Base-by-base conservation (phyloP, 2,797 vertebrate species). In the Psittacula derbiana region DNA sequence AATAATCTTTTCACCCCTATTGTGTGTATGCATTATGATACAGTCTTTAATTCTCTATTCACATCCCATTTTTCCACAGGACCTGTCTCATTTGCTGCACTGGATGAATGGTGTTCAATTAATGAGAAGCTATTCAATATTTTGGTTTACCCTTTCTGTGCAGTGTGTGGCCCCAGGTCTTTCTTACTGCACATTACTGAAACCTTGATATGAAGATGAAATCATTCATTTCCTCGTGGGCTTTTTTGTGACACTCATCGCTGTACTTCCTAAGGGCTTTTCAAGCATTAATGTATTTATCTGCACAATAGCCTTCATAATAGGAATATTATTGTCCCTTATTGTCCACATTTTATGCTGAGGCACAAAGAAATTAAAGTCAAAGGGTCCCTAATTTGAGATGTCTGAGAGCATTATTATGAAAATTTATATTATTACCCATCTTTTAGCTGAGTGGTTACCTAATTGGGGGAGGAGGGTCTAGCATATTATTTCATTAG, bases 191-290 rank as follows among this genome's bases (percentile, higher is more conserved):
- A n/a, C 44, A n/a, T 53, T 60, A 50, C 20, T 72, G 64, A 89
- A 85, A 95, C 83, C 57, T 93, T 65, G 52, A 74, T 95, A 85
- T 80, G 74, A 96, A 88, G 71, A 95, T 58, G 83, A 92, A 94
- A 93, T 90, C 16, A 23, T 88, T 87, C 28, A 69, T 93, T 94
- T 96, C 83, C 88, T 87, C 3, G 1, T 41, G 30, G 65, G 28
- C 41, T 57, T 80, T 74, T 90, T 79, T 71, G 47, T 86, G 80
- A 75, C 57, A 50, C 47, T 90, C 76, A 80, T 86, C 0, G 0
- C 88, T 75, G 13, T 88, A 74, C 47, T 73, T 93, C 91, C 94
- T 78, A 67, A 92, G 88, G 94, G 83, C 44, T 94, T 96, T 82
- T 93, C 52, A 65, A 74, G 31, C 65, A 62, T 91, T 95, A 85